phyloP scores from a whole-genome alignment of 2,888 invertebrate species.

The Ypsolopha scabrella region DNA sequence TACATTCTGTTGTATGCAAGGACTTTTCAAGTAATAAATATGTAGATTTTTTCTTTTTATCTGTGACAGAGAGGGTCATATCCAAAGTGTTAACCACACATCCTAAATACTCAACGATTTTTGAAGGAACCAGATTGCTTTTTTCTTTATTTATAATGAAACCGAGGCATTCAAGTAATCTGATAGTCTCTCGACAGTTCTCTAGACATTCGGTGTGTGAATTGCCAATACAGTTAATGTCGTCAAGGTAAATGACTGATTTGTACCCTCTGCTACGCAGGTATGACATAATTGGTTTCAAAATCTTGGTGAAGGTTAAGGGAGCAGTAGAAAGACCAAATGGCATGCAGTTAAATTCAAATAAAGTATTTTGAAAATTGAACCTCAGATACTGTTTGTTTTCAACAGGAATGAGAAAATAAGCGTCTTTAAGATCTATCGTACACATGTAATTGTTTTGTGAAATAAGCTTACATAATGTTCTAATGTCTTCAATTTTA shows the following conservation, averaged over 20 bases:
- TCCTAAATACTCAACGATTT: not conserved
- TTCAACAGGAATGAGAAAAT: not conserved
- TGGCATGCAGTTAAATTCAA: not conserved
- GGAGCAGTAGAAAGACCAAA: not conserved
- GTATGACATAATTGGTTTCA: not conserved
- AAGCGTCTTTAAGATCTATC: not conserved
- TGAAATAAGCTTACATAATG: too few relatives aligned
- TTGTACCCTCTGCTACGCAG: not conserved
- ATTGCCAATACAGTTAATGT: not conserved
- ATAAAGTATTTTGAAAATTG: not conserved
- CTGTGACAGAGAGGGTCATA: not conserved
- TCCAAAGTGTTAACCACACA: constrained; percentile 1
- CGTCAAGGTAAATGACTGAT: not conserved
- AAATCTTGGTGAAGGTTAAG: not conserved
- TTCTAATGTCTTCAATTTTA: too few relatives aligned
- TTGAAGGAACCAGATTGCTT: not conserved
- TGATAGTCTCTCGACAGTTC: not conserved
- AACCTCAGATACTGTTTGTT: too few relatives aligned
- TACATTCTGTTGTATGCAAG: too few relatives aligned
- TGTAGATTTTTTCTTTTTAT: not conserved
- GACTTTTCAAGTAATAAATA: not conserved
- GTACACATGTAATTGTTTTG: not conserved
- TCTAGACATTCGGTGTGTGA: not conserved
- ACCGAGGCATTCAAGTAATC: not conserved
- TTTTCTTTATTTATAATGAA: not conserved